A percentile compares a stretch with the other conserved stretches of the same genome.
These are phyloP conservation scores for Caranx ignobilis DNA, from an alignment of 2,113 vertebrate species.

Conservation along the genomic window DNA sequence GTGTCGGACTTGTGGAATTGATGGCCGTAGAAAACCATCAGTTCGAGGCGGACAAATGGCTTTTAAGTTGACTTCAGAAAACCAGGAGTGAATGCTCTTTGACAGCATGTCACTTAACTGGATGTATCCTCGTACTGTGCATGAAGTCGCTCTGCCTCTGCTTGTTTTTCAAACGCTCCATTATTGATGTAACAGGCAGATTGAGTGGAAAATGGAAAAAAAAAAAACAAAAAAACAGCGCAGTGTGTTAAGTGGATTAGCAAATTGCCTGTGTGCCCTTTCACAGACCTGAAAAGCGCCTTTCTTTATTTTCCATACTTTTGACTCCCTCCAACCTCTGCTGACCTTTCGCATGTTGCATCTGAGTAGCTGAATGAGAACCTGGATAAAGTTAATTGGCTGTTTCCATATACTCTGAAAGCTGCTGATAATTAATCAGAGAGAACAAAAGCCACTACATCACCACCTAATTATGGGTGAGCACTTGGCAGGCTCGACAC, in stretches of 20 bases:
- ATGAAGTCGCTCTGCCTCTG: not conserved
- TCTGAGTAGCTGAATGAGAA: constrained; percentile 67
- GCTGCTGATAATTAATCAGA: constrained; percentile 76
- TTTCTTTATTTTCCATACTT: constrained; percentile 37
- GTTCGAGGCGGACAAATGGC: constrained; percentile 48
- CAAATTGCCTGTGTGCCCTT: constrained; percentile 67
- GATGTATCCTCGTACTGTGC: constrained; percentile 36
- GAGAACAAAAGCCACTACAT: constrained; percentile 77
- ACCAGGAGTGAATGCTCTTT: constrained; percentile 28
- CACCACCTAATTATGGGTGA: constrained; percentile 76
- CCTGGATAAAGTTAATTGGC: constrained; percentile 74
- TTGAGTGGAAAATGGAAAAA: constrained; percentile 63
- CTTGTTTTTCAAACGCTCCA: constrained; percentile 46
- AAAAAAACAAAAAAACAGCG: constrained; percentile 30
- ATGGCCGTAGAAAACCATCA: constrained; percentile 37
- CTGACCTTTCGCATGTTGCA: constrained; percentile 70
- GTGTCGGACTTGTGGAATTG: constrained; percentile 42
- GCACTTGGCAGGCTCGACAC: constrained; percentile 75
- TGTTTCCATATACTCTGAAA: constrained; percentile 63
- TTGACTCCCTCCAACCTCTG: constrained; percentile 50
- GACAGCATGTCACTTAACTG: constrained; percentile 61
- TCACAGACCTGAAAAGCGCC: constrained; percentile 35
- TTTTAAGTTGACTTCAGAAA: constrained; percentile 55
- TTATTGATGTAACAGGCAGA: constrained; percentile 61
- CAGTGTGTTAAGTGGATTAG: constrained; percentile 67